Conservation (phyloP, 2,888 invertebrate genomes). For the Podotricha telesiphe region DNA sequence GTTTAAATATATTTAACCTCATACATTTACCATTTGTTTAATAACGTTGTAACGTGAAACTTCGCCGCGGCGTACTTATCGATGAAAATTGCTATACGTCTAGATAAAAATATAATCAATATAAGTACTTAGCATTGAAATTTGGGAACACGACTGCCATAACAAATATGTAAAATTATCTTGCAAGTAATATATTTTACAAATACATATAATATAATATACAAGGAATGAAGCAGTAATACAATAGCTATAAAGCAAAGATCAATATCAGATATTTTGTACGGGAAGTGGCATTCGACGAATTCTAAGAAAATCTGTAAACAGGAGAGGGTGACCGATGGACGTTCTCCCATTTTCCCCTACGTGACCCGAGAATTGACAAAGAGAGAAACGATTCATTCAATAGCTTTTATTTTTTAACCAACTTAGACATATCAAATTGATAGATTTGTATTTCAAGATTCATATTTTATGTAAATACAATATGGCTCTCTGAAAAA, state of each 20-base stretch:
- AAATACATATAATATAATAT: not conserved
- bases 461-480: not conserved
- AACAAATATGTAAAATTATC: not conserved
- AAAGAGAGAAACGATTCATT: conserved; percentile 10
- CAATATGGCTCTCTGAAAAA: not conserved
- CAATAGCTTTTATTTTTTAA: conserved; percentile 5
- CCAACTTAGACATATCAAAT: not conserved
- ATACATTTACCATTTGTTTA: not conserved
- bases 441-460: not conserved
- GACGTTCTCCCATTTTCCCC: conserved; percentile 20
- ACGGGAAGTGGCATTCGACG: not conserved
- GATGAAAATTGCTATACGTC: not conserved
- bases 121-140: not conserved
- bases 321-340: conserved; percentile 23
- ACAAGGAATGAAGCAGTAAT: not conserved
- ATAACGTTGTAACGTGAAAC: not conserved
- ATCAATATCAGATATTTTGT: conserved; percentile 21
- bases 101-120: not conserved
- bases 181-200: not conserved
- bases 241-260: conserved; percentile 9
- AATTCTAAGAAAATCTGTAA: conserved; percentile 27
- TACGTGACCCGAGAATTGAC: conserved; percentile 19
- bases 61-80: not conserved
- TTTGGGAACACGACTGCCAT: not conserved
- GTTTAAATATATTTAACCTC: not conserved